Percentiles rank a stretch among this genome's conserved stretches.
Evolutionary conservation across 1,140 invertebrate genomes (phyloP).

Genomic region (Charaxes varanes): DNA sequence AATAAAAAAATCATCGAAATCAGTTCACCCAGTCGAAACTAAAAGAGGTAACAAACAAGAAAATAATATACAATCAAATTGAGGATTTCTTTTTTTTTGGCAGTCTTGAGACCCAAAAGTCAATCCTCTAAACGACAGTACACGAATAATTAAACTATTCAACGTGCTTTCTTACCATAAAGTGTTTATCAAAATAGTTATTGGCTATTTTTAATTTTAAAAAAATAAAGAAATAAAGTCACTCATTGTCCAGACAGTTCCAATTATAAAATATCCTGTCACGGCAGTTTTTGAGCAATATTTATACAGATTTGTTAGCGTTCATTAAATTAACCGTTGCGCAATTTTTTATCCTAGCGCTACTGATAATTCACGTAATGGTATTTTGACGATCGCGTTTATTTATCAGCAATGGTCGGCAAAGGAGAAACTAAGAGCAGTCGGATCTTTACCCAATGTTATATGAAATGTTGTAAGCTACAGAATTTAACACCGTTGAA

Average conservation of each 20-base stretch:
- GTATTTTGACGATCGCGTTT: conserved; percentile 37
- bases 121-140: too few relatives aligned
- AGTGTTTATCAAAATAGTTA: too few relatives aligned
- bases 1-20: too few relatives aligned
- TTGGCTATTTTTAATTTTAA: background rate
- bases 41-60: too few relatives aligned
- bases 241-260: conserved; percentile 36
- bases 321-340: conserved; percentile 17
- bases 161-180: too few relatives aligned
- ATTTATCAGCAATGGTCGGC: conserved; percentile 49
- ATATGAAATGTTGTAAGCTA: conserved; percentile 67
- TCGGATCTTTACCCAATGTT: conserved; percentile 67
- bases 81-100: too few relatives aligned
- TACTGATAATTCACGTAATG: conserved; percentile 17
- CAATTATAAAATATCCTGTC: conserved; percentile 32
- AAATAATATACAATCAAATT: too few relatives aligned
- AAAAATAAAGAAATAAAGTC: conserved; percentile 2
- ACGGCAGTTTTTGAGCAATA: conserved; percentile 42
- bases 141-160: too few relatives aligned
- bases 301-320: conserved; percentile 25
- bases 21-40: too few relatives aligned
- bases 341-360: conserved; percentile 2
- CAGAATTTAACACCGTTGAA: conserved; percentile 64
- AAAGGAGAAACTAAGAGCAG: conserved; percentile 59
- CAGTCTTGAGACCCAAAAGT: too few relatives aligned